Evolutionary conservation across 2,888 invertebrate species (phyloP).

Genomic region (Monopis laevigella): DNA sequence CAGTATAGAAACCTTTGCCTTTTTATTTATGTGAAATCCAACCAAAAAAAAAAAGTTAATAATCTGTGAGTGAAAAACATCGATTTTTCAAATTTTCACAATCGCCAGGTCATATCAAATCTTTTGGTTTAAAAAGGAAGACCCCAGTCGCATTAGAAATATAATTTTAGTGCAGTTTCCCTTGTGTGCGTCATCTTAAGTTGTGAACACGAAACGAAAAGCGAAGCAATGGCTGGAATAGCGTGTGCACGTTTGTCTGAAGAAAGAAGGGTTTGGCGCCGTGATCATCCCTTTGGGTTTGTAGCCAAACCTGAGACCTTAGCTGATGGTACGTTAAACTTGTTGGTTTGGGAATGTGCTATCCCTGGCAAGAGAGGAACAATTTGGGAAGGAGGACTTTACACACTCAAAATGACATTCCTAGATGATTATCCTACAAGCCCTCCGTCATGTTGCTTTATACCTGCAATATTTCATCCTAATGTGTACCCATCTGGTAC

Average conservation of each 20-base stretch:
- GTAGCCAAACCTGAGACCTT: slow-evolving; percentile 96
- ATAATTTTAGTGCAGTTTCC: too few species aligned
- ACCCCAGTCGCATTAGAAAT: too few species aligned
- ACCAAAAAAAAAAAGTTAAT: too few species aligned
- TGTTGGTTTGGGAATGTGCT: slow-evolving; percentile 99
- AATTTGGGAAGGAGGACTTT: slow-evolving; percentile 97
- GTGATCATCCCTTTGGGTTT: slow-evolving; percentile 98
- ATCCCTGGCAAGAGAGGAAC: slow-evolving; percentile 98
- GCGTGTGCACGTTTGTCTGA: slow-evolving; percentile 95
- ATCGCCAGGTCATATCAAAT: too few species aligned
- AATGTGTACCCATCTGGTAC: slow-evolving; percentile 94
- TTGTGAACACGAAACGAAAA: neutral
- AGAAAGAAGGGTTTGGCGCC: slow-evolving; percentile 99
- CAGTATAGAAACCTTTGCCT: too few species aligned
- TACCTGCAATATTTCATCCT: slow-evolving; percentile 98
- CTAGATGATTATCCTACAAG: slow-evolving; percentile 99
- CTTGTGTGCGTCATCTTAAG: too few species aligned
- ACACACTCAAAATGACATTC: slow-evolving; percentile 96
- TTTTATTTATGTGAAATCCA: too few species aligned
- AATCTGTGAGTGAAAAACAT: too few species aligned
- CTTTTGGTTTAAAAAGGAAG: too few species aligned
- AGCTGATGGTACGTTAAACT: slow-evolving; percentile 92
- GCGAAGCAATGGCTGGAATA: slow-evolving; percentile 91
- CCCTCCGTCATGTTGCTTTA: slow-evolving; percentile 99
- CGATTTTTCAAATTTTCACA: too few species aligned